Evolutionary conservation across 1,140 invertebrate genomes (phyloP).

Genomic region (Drosophila pseudoananassae): DNA sequence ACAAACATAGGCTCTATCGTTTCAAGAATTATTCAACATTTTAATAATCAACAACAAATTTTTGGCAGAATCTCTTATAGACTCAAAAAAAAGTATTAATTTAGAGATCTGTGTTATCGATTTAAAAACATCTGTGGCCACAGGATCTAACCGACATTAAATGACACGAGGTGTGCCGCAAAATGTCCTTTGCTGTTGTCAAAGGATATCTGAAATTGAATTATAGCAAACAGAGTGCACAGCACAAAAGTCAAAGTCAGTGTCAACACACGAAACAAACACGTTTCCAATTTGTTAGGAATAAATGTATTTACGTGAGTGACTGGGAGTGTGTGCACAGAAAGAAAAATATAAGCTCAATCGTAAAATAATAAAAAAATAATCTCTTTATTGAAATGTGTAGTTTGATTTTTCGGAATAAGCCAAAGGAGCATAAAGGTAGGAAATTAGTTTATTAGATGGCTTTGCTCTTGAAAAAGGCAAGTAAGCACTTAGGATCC

Average conservation of each 20-base stretch:
- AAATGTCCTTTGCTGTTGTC: constrained; percentile 24
- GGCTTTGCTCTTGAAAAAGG: no score
- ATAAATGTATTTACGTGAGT: constrained; percentile 22
- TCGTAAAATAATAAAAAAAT: background rate
- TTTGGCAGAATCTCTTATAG: no score
- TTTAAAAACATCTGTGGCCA: constrained; percentile 41
- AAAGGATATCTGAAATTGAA: constrained; percentile 61
- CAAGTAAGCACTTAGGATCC: no score
- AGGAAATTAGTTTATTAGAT: no score
- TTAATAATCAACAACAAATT: no score
- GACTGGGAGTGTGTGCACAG: constrained; percentile 13
- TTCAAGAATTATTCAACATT: no score
- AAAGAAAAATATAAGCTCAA: background rate
- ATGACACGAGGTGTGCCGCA: constrained; percentile 39
- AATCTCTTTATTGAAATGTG: background rate
- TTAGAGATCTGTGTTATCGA: constrained; percentile 19
- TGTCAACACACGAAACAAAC: constrained; percentile 52
- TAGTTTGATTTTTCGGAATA: no score
- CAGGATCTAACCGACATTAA: constrained; percentile 15
- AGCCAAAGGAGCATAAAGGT: no score
- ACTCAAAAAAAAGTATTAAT: no score
- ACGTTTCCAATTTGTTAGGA: constrained; percentile 71
- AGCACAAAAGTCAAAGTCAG: constrained; percentile 55
- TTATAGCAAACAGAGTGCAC: constrained; percentile 63
- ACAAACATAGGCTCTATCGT: no score